Evolutionary conservation across 2,113 vertebrate genomes (phyloP), one percentile per base, ranked within the genome.

Genomic region (Pseudopodoces humilis): DNA sequence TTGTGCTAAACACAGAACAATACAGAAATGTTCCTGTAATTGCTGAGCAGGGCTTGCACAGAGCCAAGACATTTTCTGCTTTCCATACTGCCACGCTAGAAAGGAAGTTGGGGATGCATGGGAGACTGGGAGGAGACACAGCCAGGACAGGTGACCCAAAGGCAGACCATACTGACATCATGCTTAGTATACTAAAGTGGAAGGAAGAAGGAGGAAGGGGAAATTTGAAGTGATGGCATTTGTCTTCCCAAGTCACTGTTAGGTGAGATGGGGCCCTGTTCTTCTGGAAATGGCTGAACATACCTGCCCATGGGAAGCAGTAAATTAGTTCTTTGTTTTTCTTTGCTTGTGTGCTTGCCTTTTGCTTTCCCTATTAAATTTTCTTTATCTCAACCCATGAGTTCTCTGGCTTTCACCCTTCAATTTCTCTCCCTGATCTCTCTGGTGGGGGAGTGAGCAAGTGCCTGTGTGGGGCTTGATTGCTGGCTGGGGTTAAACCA

Each of bases 381-480:
- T 12, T 28, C 39, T 53, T 53, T 20, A n/a, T 69, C 33, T 53
- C 33, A 86, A 24, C 7, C 23, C 18, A 4, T 0, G 0, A 8
- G 31, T 46, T 77, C 63, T 60, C 55, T 53, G 39, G 23, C 11
- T 60, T 77, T 23, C 27, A 39, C 12, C 22, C 33, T 77, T 62
- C 23, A 7, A 43, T 28, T 60, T 77, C 37, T 52, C 33, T 60
- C 46, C 11, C 12, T 8, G 9, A n/a, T 69, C 28, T 77, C 33
- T 9, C 55, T 78, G n/a, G 23, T 69, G 55, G 7, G 22, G 28
- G 15, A 46, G 23, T 53, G 55, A 78, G 19, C 0, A 1, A 69
- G 10, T 0, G 0, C 4, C n/a, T 78, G 33, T 2, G 0, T 62
- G 23, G 23, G 28, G 23, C 33, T 62, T 39, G 28, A 22, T 10